A percentile compares a stretch with the other conserved stretches of the same genome.
Evolutionary conservation across 2,888 invertebrate species (phyloP).

Genomic region (Drosophila quasianomalipes): DNA sequence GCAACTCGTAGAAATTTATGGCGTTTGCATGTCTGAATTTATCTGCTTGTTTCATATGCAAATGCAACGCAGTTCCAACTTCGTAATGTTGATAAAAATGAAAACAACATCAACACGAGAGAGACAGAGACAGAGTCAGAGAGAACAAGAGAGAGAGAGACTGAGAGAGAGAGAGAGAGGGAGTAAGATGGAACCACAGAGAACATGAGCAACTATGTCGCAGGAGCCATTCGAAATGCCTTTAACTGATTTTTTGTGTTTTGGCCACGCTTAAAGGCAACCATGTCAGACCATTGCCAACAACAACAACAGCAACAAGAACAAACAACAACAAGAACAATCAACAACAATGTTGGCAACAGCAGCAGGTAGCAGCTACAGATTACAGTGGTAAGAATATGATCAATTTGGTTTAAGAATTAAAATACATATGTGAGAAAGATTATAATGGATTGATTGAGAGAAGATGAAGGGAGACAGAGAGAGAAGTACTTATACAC

Average conservation of each 20-base stretch:
- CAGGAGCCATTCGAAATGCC: conserved; percentile 36
- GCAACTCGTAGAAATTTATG: conserved; percentile 66
- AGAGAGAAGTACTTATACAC: no score
- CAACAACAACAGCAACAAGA: conserved; percentile 4
- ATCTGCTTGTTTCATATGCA: conserved; percentile 81
- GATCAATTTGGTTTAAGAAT: not conserved
- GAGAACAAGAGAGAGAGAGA: no score
- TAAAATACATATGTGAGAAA: not conserved
- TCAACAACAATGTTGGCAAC: not conserved
- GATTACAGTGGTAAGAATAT: conserved; percentile 24
- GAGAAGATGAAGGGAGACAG: no score
- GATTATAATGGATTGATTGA: not conserved
- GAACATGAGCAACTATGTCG: conserved; percentile 29
- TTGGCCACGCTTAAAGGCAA: conserved; percentile 58
- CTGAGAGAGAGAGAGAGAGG: not conserved
- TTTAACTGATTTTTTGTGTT: conserved; percentile 70
- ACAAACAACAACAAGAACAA: conserved; percentile 3
- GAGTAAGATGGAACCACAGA: not conserved
- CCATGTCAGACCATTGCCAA: conserved; percentile 60
- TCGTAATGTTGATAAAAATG: conserved; percentile 75
- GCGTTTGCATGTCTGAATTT: conserved; percentile 79
- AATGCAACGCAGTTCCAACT: conserved; percentile 67
- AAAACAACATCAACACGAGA: conserved; percentile 64
- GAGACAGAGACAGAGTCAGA: not conserved
- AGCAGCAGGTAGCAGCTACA: conserved; percentile 32